Percentiles rank a stretch among this genome's conserved stretches.
Conservation (phyloP, 2,888 invertebrate genomes). For the Rhogogaster chlorosoma region DNA sequence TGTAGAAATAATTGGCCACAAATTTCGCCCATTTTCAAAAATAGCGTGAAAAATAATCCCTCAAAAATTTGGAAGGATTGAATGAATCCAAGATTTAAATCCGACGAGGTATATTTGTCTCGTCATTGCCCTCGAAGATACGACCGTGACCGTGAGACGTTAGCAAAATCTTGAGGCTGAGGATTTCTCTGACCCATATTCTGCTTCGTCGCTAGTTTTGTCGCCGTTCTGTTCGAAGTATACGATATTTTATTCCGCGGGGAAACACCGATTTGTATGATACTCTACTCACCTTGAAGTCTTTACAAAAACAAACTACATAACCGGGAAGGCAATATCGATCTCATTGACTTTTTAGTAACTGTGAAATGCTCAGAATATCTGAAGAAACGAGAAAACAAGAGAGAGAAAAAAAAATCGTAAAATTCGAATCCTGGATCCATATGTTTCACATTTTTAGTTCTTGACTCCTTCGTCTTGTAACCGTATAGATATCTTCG, state of each 20-base stretch:
- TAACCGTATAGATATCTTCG: not conserved
- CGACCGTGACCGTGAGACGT: not conserved
- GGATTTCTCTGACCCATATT: constrained; percentile 40
- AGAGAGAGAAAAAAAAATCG: not conserved
- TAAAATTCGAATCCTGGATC: not conserved
- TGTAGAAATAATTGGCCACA: not conserved
- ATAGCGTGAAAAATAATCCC: not conserved
- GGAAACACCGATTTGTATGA: constrained; percentile 15
- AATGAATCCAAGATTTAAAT: not conserved
- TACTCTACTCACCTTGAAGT: constrained; percentile 9
- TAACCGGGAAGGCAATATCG: not conserved
- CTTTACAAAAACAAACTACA: not conserved
- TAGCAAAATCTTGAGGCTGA: not conserved
- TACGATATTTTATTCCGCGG: not conserved
- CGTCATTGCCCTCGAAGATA: not conserved
- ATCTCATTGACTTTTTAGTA: not conserved
- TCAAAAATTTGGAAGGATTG: not conserved
- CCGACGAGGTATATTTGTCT: not conserved
- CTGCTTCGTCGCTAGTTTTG: not conserved
- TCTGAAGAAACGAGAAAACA: not conserved
- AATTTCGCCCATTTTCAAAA: not conserved
- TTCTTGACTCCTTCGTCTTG: not conserved
- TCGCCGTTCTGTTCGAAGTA: not conserved
- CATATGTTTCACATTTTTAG: not conserved
- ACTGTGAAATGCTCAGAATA: not conserved